A percentile compares a stretch with the other conserved stretches of the same genome.
phyloP scores from a whole-genome alignment of 2,888 invertebrate genomes.

The Pristionchus mayeri region DNA sequence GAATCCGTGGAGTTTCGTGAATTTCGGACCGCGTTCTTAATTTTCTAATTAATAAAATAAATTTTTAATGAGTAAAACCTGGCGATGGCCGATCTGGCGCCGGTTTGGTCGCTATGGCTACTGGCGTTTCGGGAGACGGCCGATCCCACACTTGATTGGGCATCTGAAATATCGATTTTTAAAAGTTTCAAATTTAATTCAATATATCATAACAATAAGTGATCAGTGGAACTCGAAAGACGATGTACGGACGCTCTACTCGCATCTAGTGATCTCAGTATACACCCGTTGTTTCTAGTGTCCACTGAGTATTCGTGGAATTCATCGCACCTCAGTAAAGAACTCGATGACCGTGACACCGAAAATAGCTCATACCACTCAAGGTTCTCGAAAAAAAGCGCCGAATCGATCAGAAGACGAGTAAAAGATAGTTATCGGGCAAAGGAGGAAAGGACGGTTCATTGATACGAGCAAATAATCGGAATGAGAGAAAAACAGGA shows the following conservation, averaged over 20 bases:
- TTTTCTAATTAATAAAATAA: neutral
- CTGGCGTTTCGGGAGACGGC: neutral
- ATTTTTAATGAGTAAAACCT: neutral
- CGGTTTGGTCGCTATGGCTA: neutral
- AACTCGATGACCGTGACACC: too few relatives aligned
- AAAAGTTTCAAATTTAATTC: too few relatives aligned
- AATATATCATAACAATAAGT: too few relatives aligned
- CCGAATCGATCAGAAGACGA: neutral
- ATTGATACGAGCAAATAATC: neutral
- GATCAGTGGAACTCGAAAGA: too few relatives aligned
- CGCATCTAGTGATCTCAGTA: too few relatives aligned
- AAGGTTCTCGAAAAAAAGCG: neutral
- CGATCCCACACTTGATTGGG: slow-evolving; percentile 24
- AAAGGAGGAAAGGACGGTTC: neutral
- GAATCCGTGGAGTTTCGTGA: slow-evolving; percentile 21
- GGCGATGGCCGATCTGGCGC: slow-evolving; percentile 33
- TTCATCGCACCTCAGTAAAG: too few relatives aligned
- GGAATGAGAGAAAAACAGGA: too few relatives aligned
- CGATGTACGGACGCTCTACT: too few relatives aligned
- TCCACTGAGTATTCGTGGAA: too few relatives aligned
- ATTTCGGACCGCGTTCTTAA: neutral
- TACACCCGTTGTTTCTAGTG: too few relatives aligned
- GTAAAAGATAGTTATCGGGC: neutral
- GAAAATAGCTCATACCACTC: too few relatives aligned
- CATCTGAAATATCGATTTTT: neutral